Conservation (phyloP, 1,140 invertebrate species). For the Drosophila pandora region DNA sequence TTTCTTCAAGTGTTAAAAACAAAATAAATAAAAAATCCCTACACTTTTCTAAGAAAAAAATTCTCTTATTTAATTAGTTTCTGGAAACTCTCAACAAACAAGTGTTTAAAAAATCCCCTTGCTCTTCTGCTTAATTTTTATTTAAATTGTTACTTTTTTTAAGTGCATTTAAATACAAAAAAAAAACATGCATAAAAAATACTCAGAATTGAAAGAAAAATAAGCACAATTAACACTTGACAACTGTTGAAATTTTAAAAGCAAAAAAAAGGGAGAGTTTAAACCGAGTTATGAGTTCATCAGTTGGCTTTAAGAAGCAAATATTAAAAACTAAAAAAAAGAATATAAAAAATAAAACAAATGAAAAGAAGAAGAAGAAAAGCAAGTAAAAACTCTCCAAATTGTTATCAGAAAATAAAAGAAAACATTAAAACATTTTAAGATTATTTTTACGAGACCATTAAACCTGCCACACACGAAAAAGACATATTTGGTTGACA, state of each 20-base stretch:
- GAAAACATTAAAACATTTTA: neutral
- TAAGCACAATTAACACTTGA: constrained; percentile 56
- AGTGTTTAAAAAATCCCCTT: neutral
- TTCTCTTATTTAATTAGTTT: no score
- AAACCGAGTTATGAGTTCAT: constrained; percentile 15
- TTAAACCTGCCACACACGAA: constrained; percentile 6
- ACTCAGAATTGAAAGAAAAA: constrained; percentile 12
- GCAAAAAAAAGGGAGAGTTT: neutral
- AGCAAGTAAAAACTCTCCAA: neutral
- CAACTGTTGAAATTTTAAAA: constrained; percentile 25
- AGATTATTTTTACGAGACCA: neutral
- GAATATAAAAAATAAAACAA: neutral
- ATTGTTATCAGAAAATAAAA: neutral
- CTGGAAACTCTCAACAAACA: no score
- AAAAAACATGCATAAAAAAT: constrained; percentile 3
- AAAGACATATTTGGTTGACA: neutral
- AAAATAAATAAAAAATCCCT: no score
- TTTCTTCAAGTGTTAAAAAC: neutral
- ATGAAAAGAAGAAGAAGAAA: neutral
- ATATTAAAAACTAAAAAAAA: neutral
- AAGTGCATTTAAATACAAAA: neutral
- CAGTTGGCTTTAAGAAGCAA: constrained; percentile 1
- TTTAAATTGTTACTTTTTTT: neutral
- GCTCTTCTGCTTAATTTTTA: neutral
- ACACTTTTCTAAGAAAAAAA: no score